Base-by-base conservation (phyloP, 2,113 vertebrate species). In the Nibea albiflora region DNA sequence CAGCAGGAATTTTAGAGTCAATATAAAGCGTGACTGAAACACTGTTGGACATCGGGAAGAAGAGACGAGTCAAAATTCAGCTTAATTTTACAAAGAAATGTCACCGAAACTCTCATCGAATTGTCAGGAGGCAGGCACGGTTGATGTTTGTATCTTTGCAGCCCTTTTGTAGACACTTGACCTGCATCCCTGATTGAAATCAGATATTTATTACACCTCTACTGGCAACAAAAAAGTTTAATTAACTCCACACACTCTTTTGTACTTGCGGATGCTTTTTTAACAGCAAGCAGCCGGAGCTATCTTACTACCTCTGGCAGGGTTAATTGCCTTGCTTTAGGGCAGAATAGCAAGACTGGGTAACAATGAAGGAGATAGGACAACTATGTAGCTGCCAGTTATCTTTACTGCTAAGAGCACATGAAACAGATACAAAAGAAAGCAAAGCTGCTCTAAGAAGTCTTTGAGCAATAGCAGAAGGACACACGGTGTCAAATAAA, bases 371-470 rank as follows among this genome's bases (percentile, higher is more conserved):
- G 79, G 58, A 80, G 77, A 86, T 70, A 57, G 77, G 39, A 53
- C 26, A 63, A 71, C 71, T 78, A 60, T 74, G 76, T 78, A 72
- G 76, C 77, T 70, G 85, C 60, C 74, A 81, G 83, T 79, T 83
- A 89, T 88, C 81, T 85, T 81, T 68, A 82, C 46, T 76, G 77
- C 88, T 76, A 61, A 76, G 61, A 81, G 53, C 65, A 61, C 83
- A 90, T 88, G 85, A 87, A 92, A 86, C 58, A n/a, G 78, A 89
- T 88, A 89, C 88, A 86, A 89, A 92, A 66, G 26, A 60, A 39
- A 42, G 22, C 28, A 70, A 66, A 72, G 60, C 49, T 54, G 64
- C 84, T 66, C 47, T 1, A 47, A 74, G 73, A 70, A 69, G 82
- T 79, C 72, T 73, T 57, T 69, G 52, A 73, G 69, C 39, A 83